Base-by-base conservation (phyloP, 2,113 vertebrate genomes). In the Romanogobio albipinnatus region DNA sequence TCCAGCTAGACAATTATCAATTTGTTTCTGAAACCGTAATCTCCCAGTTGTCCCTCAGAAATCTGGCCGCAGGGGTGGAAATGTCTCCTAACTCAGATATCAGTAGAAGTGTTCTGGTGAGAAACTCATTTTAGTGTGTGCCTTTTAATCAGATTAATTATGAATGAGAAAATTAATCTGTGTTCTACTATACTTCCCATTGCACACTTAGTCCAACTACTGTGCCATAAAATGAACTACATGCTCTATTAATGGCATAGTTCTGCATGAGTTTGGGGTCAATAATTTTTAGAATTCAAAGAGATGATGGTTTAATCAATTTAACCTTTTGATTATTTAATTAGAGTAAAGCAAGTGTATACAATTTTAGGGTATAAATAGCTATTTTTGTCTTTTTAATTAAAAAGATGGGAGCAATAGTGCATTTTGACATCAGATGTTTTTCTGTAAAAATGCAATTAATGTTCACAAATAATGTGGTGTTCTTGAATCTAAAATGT, bases 91-190 rank as follows among this genome's bases (percentile, higher is more conserved):
- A 62, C 47, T 87, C 86, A 74, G 82, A 87, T 87, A 79, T 84
- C 33, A 43, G 33, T 76, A 39, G 61, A 83, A 68, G 76, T 76
- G 58, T n/a, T 53, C n/a, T 87, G 85, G 29, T 86, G 85, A 84
- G 89, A 88, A 83, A 84, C 84, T 70, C 66, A 70, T 70, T 70
- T 39, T 9, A 70, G 66, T 80, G 77, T 86, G 87, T 82, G 77
- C 58, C 58, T 47, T 79, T 39, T 79, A 62, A 79, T 79, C 76
- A 79, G 58, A 79, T 62, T 9, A 62, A 79, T 79, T 79, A 74
- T 49, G n/a, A 79, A 62, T 47, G 9, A 64, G 39, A 14, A 79
- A 45, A 79, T 47, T 5, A 79, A 47, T 75, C 47, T 26, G 58
- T 79, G 15, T 19, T 79, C 14, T 79, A 43, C 33, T 66, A 3